phyloP scores from a whole-genome alignment of 2,113 vertebrate species.

The Vulpes vulpes region DNA sequence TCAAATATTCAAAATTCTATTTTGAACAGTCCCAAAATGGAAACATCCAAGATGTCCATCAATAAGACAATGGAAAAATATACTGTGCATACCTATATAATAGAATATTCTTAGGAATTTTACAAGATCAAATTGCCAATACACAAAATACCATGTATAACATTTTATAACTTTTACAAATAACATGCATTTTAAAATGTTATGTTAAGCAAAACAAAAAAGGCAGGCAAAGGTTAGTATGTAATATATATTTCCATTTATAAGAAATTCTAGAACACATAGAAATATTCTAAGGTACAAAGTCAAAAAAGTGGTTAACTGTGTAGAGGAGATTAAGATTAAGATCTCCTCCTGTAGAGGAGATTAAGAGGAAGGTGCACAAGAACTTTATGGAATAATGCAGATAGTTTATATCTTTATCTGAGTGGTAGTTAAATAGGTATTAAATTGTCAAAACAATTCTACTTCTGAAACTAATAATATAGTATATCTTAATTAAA shows the following conservation, averaged over 20 bases:
- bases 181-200: background rate
- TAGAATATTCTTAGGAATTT: background rate
- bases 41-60: background rate
- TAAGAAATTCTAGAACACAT: background rate
- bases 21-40: background rate
- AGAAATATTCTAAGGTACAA: background rate
- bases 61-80: background rate
- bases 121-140: background rate
- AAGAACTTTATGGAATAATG: background rate
- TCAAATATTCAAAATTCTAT: background rate
- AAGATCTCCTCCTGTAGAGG: too few species aligned
- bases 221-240: background rate
- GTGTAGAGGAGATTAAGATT: too few species aligned
- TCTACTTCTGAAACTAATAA: background rate
- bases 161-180: background rate
- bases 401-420: background rate
- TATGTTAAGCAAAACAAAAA: background rate
- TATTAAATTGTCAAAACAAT: background rate
- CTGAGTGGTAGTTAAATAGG: background rate
- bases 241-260: background rate
- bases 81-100: background rate
- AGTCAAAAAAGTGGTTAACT: background rate
- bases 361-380: background rate
- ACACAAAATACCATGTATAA: background rate
- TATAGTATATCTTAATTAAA: background rate